These are phyloP conservation scores for Saccostrea echinata DNA, from an alignment of 1,140 invertebrate species.

Conservation along the genomic window DNA sequence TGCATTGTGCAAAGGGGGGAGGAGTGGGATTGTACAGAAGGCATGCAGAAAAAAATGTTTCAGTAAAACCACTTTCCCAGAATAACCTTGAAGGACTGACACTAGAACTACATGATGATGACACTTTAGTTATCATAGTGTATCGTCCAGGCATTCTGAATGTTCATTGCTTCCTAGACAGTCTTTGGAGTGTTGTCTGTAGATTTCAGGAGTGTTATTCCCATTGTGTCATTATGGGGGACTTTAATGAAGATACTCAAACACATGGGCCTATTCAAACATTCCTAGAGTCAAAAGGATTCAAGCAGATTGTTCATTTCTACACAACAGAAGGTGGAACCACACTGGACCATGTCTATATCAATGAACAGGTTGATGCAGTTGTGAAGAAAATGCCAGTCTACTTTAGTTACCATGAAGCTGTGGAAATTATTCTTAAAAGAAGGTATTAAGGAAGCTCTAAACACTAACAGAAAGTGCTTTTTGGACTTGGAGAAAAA, in stretches of 20 bases:
- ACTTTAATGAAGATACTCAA: slow-evolving; percentile 17
- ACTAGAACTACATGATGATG: not conserved
- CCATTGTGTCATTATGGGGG: not conserved
- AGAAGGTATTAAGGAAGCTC: no score
- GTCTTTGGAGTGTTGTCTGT: not conserved
- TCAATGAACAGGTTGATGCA: not conserved
- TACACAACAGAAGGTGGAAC: slow-evolving; percentile 42
- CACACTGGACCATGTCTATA: slow-evolving; percentile 38
- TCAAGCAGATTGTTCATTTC: slow-evolving; percentile 3
- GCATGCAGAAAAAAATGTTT: not conserved
- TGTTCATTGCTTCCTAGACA: not conserved
- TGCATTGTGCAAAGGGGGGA: not conserved
- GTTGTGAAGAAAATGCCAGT: not conserved
- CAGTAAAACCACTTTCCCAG: not conserved
- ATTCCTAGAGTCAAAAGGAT: not conserved
- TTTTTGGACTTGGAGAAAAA: no score
- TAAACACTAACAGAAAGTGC: no score
- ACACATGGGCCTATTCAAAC: not conserved
- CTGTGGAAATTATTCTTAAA: not conserved
- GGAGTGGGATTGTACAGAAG: not conserved
- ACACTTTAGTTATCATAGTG: not conserved
- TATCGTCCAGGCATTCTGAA: not conserved
- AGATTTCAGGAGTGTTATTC: no score
- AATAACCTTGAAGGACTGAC: not conserved
- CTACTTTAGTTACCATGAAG: slow-evolving; percentile 46